Base-by-base conservation (phyloP, 2,888 invertebrate genomes). In the Candidula unifasciata region DNA sequence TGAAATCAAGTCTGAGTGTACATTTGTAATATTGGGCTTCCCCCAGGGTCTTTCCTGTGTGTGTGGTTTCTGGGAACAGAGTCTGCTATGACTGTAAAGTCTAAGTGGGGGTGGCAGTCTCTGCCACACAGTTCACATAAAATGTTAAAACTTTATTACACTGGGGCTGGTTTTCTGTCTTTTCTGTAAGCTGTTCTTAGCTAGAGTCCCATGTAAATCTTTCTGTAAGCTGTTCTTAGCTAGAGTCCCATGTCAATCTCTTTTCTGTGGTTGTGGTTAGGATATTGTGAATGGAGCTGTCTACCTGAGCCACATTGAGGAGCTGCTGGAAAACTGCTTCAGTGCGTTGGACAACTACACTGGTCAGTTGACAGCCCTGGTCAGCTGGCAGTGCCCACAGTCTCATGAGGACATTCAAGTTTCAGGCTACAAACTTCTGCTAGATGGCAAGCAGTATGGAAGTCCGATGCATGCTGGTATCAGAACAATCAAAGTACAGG, bases 371-470 rank as follows among this genome's bases (percentile, higher is more conserved):
- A 89, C 92, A 68, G 92, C 92, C 2, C 93, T 93, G 86, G 90
- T 94, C 60, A 92, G 92, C 84, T 94, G 93, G 94, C 90, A 90
- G 77, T 92, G 92, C 86, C 89, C 90, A 8, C 93, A 93, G 88
- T 89, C 91, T 74, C 91, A 92, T 85, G 89, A 90, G n/a, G 92
- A 93, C 82, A 89, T 93, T 27, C 87, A 88, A 69, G 88, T 93
- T 18, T 87, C 91, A 16, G 93, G 93, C 33, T 93, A 90, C 88
- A 93, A 93, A 86, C 91, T 94, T 18, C 89, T 93, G 80, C 92
- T 94, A 52, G 93, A 94, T 89, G 93, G 93, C n/a, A 93, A 93
- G 88, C 93, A 93, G 88, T 94, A 93, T 85, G 94, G 94, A 13
- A 91, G 90, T 82, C 89, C 91, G 27, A 90, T 94, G 87, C 92